Percentiles rank a stretch among this genome's conserved stretches.
These are phyloP conservation scores for Neolamprologus caudopunctatus DNA, from an alignment of 2,113 vertebrate genomes.

Conservation along the genomic window DNA sequence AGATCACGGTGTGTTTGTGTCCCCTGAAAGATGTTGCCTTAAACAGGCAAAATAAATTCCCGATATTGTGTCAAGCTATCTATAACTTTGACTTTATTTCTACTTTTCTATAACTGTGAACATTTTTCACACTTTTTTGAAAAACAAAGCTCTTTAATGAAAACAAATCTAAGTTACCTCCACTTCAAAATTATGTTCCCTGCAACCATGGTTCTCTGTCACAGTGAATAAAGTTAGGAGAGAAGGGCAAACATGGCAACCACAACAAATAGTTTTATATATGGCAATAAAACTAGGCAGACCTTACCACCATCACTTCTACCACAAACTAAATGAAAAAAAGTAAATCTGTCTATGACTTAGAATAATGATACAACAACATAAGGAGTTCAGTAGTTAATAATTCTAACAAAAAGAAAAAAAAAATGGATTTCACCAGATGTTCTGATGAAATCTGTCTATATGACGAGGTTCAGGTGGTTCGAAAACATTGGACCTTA, in stretches of 20 bases:
- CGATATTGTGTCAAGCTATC: background rate
- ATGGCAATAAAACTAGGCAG: background rate
- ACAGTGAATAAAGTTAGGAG: background rate
- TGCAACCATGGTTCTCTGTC: background rate
- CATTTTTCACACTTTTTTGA: background rate
- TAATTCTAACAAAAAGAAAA: background rate
- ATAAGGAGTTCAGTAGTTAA: background rate
- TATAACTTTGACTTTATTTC: background rate
- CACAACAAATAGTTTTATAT: background rate
- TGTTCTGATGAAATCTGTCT: background rate
- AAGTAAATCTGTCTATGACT: background rate
- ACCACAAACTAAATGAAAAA: background rate
- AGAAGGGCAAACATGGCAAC: background rate
- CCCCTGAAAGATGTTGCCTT: background rate
- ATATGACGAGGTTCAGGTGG: background rate
- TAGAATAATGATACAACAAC: background rate
- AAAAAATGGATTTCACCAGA: background rate
- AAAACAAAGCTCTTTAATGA: background rate
- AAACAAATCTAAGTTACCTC: background rate
- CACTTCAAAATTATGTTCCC: background rate
- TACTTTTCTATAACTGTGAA: background rate
- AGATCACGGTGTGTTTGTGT: background rate
- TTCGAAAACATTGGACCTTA: background rate
- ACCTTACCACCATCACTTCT: background rate
- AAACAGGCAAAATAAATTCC: background rate